Conservation (phyloP, 1,140 invertebrate genomes). For the Diachasma alloeum region DNA sequence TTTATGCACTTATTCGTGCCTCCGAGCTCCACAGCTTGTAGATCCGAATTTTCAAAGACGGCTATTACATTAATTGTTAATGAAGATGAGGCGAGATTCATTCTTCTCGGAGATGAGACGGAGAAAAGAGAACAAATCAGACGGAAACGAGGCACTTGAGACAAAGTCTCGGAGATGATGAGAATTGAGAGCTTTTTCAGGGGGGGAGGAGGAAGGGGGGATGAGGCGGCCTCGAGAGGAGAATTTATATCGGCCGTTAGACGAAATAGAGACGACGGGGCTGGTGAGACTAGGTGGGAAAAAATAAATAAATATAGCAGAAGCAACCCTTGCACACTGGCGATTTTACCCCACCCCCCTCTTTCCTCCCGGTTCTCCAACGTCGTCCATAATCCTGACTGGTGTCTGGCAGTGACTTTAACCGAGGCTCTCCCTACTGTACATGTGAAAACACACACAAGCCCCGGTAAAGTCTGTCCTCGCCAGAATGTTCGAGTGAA, state of each 20-base stretch:
- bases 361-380: constrained; percentile 26
- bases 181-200: constrained; percentile 9
- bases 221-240: constrained; percentile 3
- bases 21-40: neutral
- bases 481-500: neutral
- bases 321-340: constrained; percentile 37
- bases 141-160: neutral
- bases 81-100: neutral
- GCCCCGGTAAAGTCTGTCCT: constrained; percentile 7
- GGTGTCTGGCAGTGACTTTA: constrained; percentile 28
- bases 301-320: constrained; percentile 51
- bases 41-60: neutral
- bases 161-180: constrained; percentile 9
- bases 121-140: neutral
- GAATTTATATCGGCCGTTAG: constrained; percentile 51
- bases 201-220: too few relatives aligned
- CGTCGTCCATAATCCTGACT: constrained; percentile 50
- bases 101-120: neutral
- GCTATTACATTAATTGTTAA: constrained; percentile 10
- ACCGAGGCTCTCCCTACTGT: constrained; percentile 10
- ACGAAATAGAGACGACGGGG: constrained; percentile 31
- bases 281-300: constrained; percentile 21
- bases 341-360: constrained; percentile 32
- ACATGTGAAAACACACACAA: neutral
- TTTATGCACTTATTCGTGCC: neutral